Percentiles rank a stretch among this genome's conserved stretches.
Conservation (phyloP, 2,888 invertebrate genomes). For the Cantharis nigra region DNA sequence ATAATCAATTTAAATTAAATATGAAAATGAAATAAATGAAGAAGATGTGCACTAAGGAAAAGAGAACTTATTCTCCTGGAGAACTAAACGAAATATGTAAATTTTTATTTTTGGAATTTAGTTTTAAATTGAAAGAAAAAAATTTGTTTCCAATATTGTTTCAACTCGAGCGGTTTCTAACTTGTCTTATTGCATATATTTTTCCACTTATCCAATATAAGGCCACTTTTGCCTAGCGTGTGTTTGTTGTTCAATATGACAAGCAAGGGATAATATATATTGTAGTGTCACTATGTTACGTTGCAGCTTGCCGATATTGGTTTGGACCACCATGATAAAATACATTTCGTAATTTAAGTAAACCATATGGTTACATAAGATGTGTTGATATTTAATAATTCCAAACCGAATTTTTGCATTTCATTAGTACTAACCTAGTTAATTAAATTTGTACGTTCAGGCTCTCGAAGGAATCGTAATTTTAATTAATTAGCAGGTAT, state of each 20-base stretch:
- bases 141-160: neutral
- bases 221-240: constrained; percentile 3
- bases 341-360: neutral
- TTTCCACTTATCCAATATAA: constrained; percentile 6
- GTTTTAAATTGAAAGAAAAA: neutral
- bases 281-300: constrained; percentile 5
- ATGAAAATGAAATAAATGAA: no score
- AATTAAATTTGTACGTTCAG: neutral
- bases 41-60: no score
- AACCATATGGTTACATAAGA: neutral
- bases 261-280: constrained; percentile 16
- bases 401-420: neutral
- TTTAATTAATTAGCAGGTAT: neutral
- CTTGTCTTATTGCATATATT: constrained; percentile 5
- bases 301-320: constrained; percentile 14
- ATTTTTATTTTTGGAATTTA: neutral
- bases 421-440: neutral
- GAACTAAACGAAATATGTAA: neutral
- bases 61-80: neutral
- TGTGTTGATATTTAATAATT: neutral
- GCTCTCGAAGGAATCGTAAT: neutral
- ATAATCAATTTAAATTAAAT: no score
- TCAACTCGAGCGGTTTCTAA: neutral
- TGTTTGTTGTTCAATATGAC: constrained; percentile 11
- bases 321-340: constrained; percentile 14